Conservation (phyloP, 2,113 vertebrate species). For the Illadopsis cleaveri region DNA sequence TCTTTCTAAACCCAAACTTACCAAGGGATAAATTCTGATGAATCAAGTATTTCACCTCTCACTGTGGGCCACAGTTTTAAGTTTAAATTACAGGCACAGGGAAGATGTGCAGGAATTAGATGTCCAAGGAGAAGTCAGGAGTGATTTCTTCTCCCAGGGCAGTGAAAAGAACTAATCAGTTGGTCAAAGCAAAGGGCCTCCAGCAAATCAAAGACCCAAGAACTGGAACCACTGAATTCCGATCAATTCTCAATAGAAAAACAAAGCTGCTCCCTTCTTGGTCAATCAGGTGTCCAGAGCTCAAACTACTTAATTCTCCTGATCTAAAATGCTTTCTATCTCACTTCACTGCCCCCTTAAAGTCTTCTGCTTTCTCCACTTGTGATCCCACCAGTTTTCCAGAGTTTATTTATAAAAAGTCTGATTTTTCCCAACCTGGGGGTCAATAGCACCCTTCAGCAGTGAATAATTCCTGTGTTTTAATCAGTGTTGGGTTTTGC, state of each 20-base stretch:
- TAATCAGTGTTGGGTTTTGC: background rate
- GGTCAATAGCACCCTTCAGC: background rate
- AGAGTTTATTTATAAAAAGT: background rate
- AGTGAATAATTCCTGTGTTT: background rate
- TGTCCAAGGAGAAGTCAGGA: background rate
- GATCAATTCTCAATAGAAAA: background rate
- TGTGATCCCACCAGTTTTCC: background rate
- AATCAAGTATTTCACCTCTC: background rate
- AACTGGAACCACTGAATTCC: background rate
- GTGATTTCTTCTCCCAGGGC: background rate
- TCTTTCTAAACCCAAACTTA: background rate
- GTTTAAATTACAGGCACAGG: background rate
- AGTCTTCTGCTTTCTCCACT: background rate
- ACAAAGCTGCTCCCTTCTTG: background rate
- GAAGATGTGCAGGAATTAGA: background rate
- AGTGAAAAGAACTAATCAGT: slow-evolving; percentile 3
- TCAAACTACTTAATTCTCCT: background rate
- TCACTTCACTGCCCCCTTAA: background rate
- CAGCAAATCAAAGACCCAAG: slow-evolving; percentile 17
- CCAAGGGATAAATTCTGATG: background rate
- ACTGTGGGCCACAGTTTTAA: background rate
- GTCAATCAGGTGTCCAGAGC: background rate
- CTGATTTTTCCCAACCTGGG: background rate
- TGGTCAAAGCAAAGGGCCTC: background rate
- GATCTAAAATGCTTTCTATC: background rate